These are phyloP conservation scores for Synanthedon formicaeformis DNA, from an alignment of 2,888 invertebrate species.

Conservation along the genomic window DNA sequence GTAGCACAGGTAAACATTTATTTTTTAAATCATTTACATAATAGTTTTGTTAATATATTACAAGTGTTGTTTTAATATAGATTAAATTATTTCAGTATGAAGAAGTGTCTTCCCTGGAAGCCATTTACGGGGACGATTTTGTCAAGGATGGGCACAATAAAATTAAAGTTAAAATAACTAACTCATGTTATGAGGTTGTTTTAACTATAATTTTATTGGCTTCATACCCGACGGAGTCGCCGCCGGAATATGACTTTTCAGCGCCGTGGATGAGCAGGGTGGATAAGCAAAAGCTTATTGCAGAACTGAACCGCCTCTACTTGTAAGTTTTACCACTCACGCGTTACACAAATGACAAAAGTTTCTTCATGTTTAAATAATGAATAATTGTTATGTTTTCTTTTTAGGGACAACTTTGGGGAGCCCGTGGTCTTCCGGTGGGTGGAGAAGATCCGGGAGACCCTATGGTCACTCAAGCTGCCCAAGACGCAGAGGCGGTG, in stretches of 20 bases:
- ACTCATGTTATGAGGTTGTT: too few relatives aligned
- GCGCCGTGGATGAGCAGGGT: background rate
- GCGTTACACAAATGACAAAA: too few relatives aligned
- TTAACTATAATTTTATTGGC: too few relatives aligned
- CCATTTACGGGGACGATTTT: background rate
- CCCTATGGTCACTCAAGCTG: constrained; percentile 15
- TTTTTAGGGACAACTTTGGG: constrained; percentile 44
- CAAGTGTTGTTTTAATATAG: too few relatives aligned
- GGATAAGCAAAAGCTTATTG: background rate
- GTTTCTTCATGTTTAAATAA: too few relatives aligned
- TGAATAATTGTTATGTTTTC: background rate
- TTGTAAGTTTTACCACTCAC: too few relatives aligned
- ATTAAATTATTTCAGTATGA: background rate
- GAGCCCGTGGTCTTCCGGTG: constrained; percentile 73
- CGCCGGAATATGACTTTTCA: background rate
- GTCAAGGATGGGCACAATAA: background rate
- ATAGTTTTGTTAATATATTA: too few relatives aligned
- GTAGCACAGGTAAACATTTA: too few relatives aligned
- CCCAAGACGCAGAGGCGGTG: background rate
- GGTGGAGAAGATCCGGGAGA: constrained; percentile 73
- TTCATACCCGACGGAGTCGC: too few relatives aligned
- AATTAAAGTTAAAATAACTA: too few relatives aligned
- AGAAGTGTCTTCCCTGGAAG: background rate
- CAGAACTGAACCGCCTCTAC: background rate
- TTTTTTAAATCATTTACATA: too few relatives aligned